Evolutionary conservation across 2,797 vertebrate species (phyloP).

Genomic region (Darevskia nairensis): DNA sequence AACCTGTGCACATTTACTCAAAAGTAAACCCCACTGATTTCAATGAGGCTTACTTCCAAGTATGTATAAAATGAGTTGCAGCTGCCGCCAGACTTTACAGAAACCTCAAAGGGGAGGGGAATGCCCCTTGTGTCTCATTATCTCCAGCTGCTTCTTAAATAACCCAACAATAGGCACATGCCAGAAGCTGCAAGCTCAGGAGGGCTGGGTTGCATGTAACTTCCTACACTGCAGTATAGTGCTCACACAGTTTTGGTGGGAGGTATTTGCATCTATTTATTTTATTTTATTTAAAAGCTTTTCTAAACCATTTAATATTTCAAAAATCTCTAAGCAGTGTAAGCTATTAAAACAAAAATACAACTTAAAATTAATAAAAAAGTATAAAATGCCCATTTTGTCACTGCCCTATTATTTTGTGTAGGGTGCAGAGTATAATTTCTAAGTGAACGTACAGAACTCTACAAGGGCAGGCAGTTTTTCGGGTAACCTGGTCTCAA

Average conservation of each 20-base stretch:
- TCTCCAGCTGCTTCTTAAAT: background rate
- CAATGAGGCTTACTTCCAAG: background rate
- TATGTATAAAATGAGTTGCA: background rate
- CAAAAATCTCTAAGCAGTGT: too few relatives aligned
- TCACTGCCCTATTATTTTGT: too few relatives aligned
- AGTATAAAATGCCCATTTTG: too few relatives aligned
- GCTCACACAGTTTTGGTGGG: background rate
- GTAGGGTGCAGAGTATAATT: too few relatives aligned
- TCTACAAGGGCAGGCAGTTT: too few relatives aligned
- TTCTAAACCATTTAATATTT: too few relatives aligned
- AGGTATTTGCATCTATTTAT: background rate
- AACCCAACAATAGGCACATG: background rate
- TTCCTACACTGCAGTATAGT: background rate
- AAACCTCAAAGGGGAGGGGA: background rate
- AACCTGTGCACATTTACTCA: background rate
- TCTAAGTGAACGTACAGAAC: too few relatives aligned
- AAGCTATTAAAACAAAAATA: too few relatives aligned
- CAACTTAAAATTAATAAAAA: too few relatives aligned
- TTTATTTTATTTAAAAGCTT: too few relatives aligned
- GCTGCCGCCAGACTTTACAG: background rate
- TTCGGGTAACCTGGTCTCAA: too few relatives aligned
- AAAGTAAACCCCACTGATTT: background rate
- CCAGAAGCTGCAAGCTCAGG: background rate
- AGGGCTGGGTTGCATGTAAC: background rate
- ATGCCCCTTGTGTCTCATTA: background rate